A percentile compares a stretch with the other conserved stretches of the same genome.
Evolutionary conservation across 1,140 invertebrate genomes (phyloP).

Genomic region (Metopolophium dirhodum): DNA sequence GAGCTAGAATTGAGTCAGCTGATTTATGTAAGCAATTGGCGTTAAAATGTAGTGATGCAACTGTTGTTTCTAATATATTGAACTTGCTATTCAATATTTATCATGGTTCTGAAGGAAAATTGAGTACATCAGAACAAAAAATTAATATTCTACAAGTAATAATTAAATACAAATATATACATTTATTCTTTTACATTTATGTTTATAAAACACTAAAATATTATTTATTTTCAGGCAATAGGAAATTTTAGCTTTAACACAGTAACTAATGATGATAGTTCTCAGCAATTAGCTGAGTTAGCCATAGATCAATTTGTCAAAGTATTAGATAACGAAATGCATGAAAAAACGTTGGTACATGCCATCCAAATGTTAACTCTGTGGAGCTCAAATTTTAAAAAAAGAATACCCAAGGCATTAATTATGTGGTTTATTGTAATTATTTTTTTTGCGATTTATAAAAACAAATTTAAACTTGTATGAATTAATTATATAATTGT

Average conservation of each 20-base stretch:
- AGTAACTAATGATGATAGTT: slow-evolving; percentile 67
- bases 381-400: slow-evolving; percentile 77
- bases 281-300: slow-evolving; percentile 69
- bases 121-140: slow-evolving; percentile 87
- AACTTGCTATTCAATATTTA: slow-evolving; percentile 81
- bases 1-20: slow-evolving; percentile 74
- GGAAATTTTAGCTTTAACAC: slow-evolving; percentile 80
- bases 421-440: slow-evolving; percentile 77
- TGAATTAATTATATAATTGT: neutral
- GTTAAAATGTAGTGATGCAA: slow-evolving; percentile 74
- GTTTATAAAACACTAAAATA: neutral
- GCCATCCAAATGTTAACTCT: slow-evolving; percentile 79
- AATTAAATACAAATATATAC: neutral
- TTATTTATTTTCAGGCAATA: slow-evolving; percentile 69
- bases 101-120: slow-evolving; percentile 89
- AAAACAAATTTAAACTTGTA: neutral
- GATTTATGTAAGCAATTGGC: slow-evolving; percentile 75
- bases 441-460: slow-evolving; percentile 4
- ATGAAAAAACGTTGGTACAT: slow-evolving; percentile 87
- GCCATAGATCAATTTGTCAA: slow-evolving; percentile 76
- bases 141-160: slow-evolving; percentile 82
- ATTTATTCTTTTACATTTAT: slow-evolving; percentile 11
- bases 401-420: slow-evolving; percentile 74
- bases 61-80: slow-evolving; percentile 74
- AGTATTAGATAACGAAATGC: slow-evolving; percentile 84